A percentile compares a stretch with the other conserved stretches of the same genome.
phyloP scores from a whole-genome alignment of 2,797 vertebrate species.

The Liparis tanakae region DNA sequence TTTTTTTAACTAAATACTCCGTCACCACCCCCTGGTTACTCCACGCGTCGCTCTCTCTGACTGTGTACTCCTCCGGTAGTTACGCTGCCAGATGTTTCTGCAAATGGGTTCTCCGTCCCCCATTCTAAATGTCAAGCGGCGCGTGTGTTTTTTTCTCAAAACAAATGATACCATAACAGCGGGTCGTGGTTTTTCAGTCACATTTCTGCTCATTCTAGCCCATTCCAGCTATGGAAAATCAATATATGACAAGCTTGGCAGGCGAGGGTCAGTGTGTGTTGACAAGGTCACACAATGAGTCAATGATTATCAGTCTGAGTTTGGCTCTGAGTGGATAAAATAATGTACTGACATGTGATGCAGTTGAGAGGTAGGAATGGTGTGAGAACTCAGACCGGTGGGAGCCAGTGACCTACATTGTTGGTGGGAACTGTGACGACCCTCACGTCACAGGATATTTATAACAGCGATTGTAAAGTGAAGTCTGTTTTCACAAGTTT shows the following conservation, averaged over 20 bases:
- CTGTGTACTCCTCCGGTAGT: background rate
- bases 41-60: background rate
- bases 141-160: background rate
- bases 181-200: background rate
- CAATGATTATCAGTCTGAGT: background rate
- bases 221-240: background rate
- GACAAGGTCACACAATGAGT: background rate
- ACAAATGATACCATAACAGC: background rate
- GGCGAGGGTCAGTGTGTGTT: background rate
- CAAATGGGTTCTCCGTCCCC: conserved; percentile 5
- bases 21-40: background rate
- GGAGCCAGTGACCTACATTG: conserved; percentile 1
- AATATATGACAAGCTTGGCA: background rate
- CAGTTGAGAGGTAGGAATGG: conserved; percentile 7
- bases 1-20: background rate
- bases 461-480: background rate
- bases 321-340: background rate
- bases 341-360: background rate
- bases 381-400: conserved; percentile 30
- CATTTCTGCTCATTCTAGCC: background rate
- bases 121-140: conserved; percentile 27
- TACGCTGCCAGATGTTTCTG: background rate
- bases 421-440: conserved; percentile 19
- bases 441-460: conserved; percentile 4
- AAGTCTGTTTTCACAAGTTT: background rate